Evolutionary conservation across 2,888 invertebrate species (phyloP), one percentile per base, ranked within the genome.

Genomic region (Hirtodrosophila histrioides): DNA sequence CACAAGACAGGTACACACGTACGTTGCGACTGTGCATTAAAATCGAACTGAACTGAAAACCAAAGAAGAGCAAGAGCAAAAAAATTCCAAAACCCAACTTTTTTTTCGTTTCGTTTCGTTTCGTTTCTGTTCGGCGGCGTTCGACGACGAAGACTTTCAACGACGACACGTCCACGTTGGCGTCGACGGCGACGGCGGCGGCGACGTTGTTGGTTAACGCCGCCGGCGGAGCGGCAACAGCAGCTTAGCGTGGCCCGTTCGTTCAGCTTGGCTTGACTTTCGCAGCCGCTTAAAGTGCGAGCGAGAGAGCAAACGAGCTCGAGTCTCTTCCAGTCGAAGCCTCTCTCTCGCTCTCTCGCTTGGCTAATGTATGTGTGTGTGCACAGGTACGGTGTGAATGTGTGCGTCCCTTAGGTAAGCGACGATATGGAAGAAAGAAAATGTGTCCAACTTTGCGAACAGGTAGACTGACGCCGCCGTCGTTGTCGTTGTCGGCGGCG

Each of bases 31-130:
- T 86, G 87, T 86, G 85, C 86, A 83, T 86, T 83, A 86, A 88
- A 89, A 89, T 86, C 86, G 86, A 90, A 89, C 83, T 89, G 81
- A 89, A 89, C 89, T 89, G 88, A 90, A 74, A 89, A 90, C 89
- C 89, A 90, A 90, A 89, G 90, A 89, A 89, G 90, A 90, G 88
- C 90, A 89, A 89, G 85, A 89, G 73, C 78, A 70, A 80, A 89
- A 89, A 90, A 88, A 89, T 89, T 89, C 90, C 89, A 89, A 90
- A 90, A 89, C 90, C 89, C 82, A 88, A 89, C 79, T 56, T 66
- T 82, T 86, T 76, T 82, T 69, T 77, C 66, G 61, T 58, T 68
- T 63, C 68, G 60, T 51, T 29, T 51, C 63, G 69, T 60, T 55
- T 78, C 76, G 78, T 71, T 75, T 61, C 75, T 65, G 73, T 77